Conservation (phyloP, 2,113 vertebrate genomes). For the Spilogale gracilis region DNA sequence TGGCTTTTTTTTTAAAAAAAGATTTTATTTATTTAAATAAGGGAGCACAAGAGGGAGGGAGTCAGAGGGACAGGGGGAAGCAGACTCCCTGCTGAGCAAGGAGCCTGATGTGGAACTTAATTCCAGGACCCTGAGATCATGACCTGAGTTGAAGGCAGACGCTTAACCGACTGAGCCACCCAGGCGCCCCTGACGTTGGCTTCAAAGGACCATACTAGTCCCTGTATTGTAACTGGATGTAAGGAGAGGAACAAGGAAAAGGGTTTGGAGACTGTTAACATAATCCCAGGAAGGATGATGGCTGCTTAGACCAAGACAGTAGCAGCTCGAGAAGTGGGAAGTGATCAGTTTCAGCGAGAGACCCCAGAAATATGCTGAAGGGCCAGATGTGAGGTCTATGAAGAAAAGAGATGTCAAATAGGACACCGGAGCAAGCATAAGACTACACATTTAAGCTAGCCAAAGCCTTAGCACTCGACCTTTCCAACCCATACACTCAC, state of each 20-base stretch:
- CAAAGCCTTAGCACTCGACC: neutral
- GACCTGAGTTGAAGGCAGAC: neutral
- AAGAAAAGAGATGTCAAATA: neutral
- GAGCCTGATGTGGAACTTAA: neutral
- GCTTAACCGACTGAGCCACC: neutral
- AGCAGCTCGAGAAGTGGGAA: neutral
- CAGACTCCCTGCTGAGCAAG: neutral
- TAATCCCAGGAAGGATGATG: neutral
- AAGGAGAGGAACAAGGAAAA: neutral
- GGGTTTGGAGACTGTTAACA: neutral
- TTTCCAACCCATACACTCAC: neutral
- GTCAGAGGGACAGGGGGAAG: neutral
- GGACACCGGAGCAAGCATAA: neutral
- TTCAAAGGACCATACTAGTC: neutral
- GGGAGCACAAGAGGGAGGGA: neutral
- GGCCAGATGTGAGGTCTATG: neutral
- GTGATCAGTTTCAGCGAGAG: neutral
- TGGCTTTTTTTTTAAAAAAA: neutral
- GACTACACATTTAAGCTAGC: neutral
- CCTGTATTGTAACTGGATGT: neutral
- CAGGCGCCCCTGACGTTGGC: neutral
- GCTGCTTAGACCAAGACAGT: neutral
- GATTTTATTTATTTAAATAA: neutral
- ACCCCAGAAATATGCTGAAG: neutral
- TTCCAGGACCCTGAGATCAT: neutral